These are phyloP conservation scores for Acanthis flammea DNA, from an alignment of 2,797 vertebrate species.

Conservation along the genomic window DNA sequence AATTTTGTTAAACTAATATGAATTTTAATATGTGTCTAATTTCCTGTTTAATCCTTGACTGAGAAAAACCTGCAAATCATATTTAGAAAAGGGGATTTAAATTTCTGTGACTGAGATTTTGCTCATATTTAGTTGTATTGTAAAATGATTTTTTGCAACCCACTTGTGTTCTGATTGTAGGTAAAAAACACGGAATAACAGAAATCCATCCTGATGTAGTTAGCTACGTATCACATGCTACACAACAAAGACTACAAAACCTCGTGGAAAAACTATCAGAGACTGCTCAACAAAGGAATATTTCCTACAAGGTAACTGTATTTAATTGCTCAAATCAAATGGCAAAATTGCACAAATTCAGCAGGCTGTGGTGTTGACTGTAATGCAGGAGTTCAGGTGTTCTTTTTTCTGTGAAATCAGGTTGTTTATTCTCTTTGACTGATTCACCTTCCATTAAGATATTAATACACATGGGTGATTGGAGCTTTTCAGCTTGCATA, in stretches of 20 bases:
- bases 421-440: constrained; percentile 10
- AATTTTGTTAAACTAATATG: background rate
- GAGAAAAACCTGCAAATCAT: background rate
- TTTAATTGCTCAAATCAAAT: background rate
- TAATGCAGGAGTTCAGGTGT: background rate
- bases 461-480: background rate
- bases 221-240: constrained; percentile 90
- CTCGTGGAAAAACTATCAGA: constrained; percentile 89
- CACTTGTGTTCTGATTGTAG: constrained; percentile 65
- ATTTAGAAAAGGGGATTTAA: background rate
- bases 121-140: background rate
- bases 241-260: constrained; percentile 87
- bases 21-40: background rate
- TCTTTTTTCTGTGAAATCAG: background rate
- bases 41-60: background rate
- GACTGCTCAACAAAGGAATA: constrained; percentile 89
- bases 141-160: background rate
- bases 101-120: background rate
- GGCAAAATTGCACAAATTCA: background rate
- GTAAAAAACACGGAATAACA: constrained; percentile 88
- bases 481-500: background rate
- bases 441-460: background rate
- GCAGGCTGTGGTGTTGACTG: background rate
- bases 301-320: constrained; percentile 85
- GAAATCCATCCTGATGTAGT: constrained; percentile 90